Base-by-base conservation (phyloP, 2,113 vertebrate species). In the Bos taurus region DNA sequence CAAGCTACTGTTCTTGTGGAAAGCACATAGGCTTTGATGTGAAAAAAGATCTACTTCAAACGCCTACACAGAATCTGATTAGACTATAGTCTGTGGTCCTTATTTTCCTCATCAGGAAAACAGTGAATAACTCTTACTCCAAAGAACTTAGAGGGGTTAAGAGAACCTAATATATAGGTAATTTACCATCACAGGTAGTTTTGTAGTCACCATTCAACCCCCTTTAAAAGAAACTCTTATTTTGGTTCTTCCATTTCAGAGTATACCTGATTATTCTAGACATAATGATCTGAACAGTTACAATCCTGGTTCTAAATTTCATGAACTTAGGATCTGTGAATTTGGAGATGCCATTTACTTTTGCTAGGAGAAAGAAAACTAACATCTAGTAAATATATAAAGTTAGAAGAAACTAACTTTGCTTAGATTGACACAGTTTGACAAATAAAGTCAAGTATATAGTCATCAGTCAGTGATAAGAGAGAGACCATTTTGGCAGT, bases 311-410 rank as follows among this genome's bases (percentile, higher is more conserved):
- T 81, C 33, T 95, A 88, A 96, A 90, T 92, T 91, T 88, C 40
- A 96, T 60, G 91, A 90, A 67, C 94, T 96, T 71, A 91, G 52
- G 43, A 88, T 83, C 23, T 90, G 19, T 86, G 48, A 97, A 80
- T 96, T 94, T 87, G 57, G 57, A 90, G 40, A 95, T 56, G n/a
- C 3, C 43, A 90, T 83, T 81, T 88, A 90, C 28, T 50, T 91
- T 87, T 92, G 52, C 59, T 92, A 78, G 56, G 21, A 87, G 40
- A 67, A 93, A 90, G 87, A 90, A 91, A 92, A 93, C 85, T 12
- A 78, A 86, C 48, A 90, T 21, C 21, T 57, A 93, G n/a, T 77
- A 78, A 62, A 93, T 46, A 80, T 52, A 52, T 40, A 84, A 90
- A 88, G 56, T 87, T 88, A 89, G 80, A 13, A 88, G 46, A 71